These are phyloP conservation scores for Riptortus pedestris DNA, from an alignment of 1,140 invertebrate genomes.

Conservation along the genomic window DNA sequence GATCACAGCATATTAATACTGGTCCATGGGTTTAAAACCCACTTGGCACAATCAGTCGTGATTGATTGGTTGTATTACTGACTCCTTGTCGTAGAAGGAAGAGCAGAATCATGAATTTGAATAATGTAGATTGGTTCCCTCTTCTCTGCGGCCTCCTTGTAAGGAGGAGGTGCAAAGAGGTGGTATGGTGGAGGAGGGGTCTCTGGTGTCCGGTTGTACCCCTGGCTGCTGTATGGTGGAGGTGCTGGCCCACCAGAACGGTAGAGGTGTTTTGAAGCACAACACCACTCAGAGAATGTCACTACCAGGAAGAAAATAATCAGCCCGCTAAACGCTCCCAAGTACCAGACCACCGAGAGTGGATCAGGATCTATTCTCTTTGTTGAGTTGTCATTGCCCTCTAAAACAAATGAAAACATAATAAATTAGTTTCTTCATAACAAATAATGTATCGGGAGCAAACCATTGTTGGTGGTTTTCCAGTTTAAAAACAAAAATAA, in stretches of 20 bases:
- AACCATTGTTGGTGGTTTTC: too few relatives aligned
- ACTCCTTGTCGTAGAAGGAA: background rate
- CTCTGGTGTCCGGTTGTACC: slow-evolving; percentile 8
- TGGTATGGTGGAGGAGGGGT: slow-evolving; percentile 41
- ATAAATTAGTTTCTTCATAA: too few relatives aligned
- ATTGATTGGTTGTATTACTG: background rate
- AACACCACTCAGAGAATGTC: slow-evolving; percentile 51
- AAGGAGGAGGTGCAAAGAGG: slow-evolving; percentile 47
- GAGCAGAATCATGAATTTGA: slow-evolving; percentile 36
- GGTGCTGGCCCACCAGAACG: slow-evolving; percentile 33
- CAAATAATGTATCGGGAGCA: too few relatives aligned
- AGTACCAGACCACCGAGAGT: slow-evolving; percentile 50
- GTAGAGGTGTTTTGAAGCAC: slow-evolving; percentile 33
- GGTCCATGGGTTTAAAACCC: slow-evolving; percentile 1
- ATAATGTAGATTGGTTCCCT: slow-evolving; percentile 39
- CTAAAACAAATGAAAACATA: background rate
- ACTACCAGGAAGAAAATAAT: slow-evolving; percentile 49
- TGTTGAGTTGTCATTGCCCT: background rate
- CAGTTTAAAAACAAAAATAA: too few relatives aligned
- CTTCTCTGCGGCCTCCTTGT: slow-evolving; percentile 43
- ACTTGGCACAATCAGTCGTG: background rate
- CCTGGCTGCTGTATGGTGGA: slow-evolving; percentile 29
- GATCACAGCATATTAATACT: slow-evolving; percentile 14
- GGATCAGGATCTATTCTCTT: slow-evolving; percentile 36
- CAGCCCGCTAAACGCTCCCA: slow-evolving; percentile 47